Conservation (phyloP, 2,888 invertebrate genomes). For the Leucophora obtusa region DNA sequence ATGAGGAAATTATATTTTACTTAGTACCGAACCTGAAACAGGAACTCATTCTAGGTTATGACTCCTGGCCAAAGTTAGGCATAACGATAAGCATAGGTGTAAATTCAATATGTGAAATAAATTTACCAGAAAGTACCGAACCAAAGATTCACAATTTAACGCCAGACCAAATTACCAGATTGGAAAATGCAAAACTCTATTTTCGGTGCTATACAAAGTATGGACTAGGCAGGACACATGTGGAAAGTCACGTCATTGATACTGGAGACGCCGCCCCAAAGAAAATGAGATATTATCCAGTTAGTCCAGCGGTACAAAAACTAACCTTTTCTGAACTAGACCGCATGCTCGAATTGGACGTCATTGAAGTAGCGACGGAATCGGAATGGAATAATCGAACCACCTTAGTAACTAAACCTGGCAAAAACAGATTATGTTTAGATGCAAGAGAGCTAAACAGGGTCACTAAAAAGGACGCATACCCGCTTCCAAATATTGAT, state of each 20-base stretch:
- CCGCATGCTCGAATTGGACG: slow-evolving; percentile 27
- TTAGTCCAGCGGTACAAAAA: slow-evolving; percentile 31
- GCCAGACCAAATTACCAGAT: background rate
- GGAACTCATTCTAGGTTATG: slow-evolving; percentile 5
- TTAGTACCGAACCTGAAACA: slow-evolving; percentile 19
- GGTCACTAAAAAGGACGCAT: slow-evolving; percentile 27
- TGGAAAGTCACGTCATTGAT: slow-evolving; percentile 35
- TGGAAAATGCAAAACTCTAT: too few species aligned
- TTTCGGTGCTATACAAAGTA: slow-evolving; percentile 24
- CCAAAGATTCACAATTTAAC: slow-evolving; percentile 9
- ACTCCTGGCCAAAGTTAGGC: background rate
- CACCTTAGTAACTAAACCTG: slow-evolving; percentile 2
- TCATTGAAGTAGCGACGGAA: background rate
- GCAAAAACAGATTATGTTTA: slow-evolving; percentile 28
- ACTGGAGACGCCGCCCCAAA: slow-evolving; percentile 17
- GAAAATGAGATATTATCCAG: slow-evolving; percentile 38
- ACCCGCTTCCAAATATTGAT: slow-evolving; percentile 45
- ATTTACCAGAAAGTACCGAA: background rate
- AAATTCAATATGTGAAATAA: background rate
- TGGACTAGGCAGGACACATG: slow-evolving; percentile 28
- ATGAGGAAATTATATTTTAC: slow-evolving; percentile 2
- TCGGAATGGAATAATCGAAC: slow-evolving; percentile 17
- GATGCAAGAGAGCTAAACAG: slow-evolving; percentile 37
- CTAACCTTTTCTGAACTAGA: slow-evolving; percentile 28
- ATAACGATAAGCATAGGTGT: background rate